Percentiles rank a stretch among this genome's conserved stretches.
These are phyloP conservation scores for Lacerta agilis DNA, from an alignment of 2,797 vertebrate species.

Conservation along the genomic window DNA sequence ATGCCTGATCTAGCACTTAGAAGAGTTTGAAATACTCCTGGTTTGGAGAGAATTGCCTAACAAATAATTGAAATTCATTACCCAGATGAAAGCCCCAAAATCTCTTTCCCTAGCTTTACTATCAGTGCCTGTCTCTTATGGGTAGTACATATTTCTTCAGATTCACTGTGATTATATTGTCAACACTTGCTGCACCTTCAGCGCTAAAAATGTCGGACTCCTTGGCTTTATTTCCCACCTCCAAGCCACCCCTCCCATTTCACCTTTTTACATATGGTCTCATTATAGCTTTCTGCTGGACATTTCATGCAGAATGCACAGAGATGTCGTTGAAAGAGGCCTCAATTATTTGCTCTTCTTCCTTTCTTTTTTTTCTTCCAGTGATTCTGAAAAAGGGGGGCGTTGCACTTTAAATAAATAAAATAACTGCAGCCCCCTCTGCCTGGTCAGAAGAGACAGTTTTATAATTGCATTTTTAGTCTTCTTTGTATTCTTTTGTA, in stretches of 20 bases:
- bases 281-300: constrained; percentile 68
- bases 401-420: constrained; percentile 47
- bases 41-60: background rate
- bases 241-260: constrained; percentile 9
- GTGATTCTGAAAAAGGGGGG: constrained; percentile 63
- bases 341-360: constrained; percentile 11
- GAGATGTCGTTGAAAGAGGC: constrained; percentile 49
- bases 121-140: background rate
- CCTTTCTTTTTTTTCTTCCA: constrained; percentile 21
- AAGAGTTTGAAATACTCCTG: background rate
- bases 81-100: background rate
- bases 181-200: constrained; percentile 39
- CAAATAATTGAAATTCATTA: background rate
- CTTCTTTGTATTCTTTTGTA: constrained; percentile 75
- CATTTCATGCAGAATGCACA: constrained; percentile 63
- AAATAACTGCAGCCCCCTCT: constrained; percentile 34
- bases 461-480: constrained; percentile 76
- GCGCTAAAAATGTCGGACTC: constrained; percentile 45
- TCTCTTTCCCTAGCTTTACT: background rate
- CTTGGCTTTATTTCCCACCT: constrained; percentile 32
- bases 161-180: constrained; percentile 30
- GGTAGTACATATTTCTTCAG: background rate
- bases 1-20: background rate
- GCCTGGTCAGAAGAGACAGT: constrained; percentile 68
- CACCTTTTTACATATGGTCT: constrained; percentile 59